These are phyloP conservation scores for Euplagia quadripunctaria DNA, from an alignment of 2,888 invertebrate species.

Conservation along the genomic window DNA sequence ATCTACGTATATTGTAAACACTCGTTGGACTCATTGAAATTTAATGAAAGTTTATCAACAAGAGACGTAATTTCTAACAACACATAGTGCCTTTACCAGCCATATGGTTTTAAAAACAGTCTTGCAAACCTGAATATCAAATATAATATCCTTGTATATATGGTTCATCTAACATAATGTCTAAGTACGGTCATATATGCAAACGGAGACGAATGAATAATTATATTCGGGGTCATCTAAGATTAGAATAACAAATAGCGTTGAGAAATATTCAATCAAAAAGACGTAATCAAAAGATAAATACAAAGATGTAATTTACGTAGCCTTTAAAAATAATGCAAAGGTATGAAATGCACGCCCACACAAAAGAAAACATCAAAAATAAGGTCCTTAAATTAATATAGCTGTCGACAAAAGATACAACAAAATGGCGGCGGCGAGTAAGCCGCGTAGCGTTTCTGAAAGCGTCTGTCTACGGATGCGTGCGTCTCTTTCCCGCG, in stretches of 20 bases:
- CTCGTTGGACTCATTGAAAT: slow-evolving; percentile 21
- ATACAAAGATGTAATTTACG: slow-evolving; percentile 1
- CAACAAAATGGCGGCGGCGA: slow-evolving; percentile 80
- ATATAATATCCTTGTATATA: neutral
- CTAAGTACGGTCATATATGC: neutral
- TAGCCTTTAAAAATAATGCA: neutral
- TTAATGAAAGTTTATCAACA: slow-evolving; percentile 25
- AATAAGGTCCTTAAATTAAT: slow-evolving; percentile 64
- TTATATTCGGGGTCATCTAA: slow-evolving; percentile 45
- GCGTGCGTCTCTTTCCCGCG: slow-evolving; percentile 66
- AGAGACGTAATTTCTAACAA: slow-evolving; percentile 8
- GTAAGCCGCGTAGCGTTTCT: slow-evolving; percentile 82
- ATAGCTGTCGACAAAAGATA: slow-evolving; percentile 75
- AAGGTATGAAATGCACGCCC: slow-evolving; percentile 21
- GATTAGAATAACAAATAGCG: slow-evolving; percentile 39
- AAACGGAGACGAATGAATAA: slow-evolving; percentile 37
- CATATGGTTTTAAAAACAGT: neutral
- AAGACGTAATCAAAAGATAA: slow-evolving; percentile 5
- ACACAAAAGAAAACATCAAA: slow-evolving; percentile 37
- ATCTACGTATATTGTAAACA: slow-evolving; percentile 25
- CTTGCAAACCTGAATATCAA: neutral
- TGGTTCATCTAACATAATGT: neutral
- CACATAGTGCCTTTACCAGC: neutral
- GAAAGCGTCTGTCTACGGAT: slow-evolving; percentile 84
- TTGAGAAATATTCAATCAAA: slow-evolving; percentile 36